Evolutionary conservation across 1,140 invertebrate genomes (phyloP), one percentile per base, ranked within the genome.

Genomic region (Danaus plexippus): DNA sequence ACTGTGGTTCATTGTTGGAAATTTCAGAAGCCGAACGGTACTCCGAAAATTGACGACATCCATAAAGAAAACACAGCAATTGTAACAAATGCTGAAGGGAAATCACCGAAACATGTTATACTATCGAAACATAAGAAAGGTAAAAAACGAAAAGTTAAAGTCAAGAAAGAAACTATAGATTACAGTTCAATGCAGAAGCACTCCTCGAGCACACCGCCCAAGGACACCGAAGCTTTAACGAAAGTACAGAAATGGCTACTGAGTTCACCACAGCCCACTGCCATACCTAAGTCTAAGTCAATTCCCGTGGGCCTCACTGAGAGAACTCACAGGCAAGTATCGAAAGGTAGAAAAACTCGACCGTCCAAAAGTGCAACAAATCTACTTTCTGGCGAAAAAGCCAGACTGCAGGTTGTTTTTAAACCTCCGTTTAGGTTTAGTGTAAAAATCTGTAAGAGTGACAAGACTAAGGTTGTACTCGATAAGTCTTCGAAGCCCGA

Each of bases 221-320:
- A 87, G 65, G 88, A 89, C 71, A 88, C 90, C 0, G 94, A 94
- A 80, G 92, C 94, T 0, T 89, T 94, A 49, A 92, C 92, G 15
- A 95, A 95, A 82, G 94, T 95, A 6, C 91, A 94, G 57, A 94
- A 93, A 57, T 95, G 94, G 94, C 78, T 95, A n/a, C 70, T 95
- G 43, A 93, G 92, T 45, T 94, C 93, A 0, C 93, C 89, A n/a
- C 85, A 87, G 22, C 84, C 83, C 1, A 69, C 81, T 1, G 72
- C 67, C 13, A 77, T 88, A n/a, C 90, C 89, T 40, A 94, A 92
- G 82, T 94, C 90, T 61, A 95, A 93, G 67, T 93, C 92, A 0
- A 93, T 92, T 0, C 92, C 92, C 0, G 88, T 90, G 0, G 91
- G 90, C 12, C 84, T 93, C 18, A 90, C 90, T 0, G 81, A 87